Percentiles rank a stretch among this genome's conserved stretches.
These are phyloP conservation scores for Drosophila teissieri DNA, from an alignment of 1,140 invertebrate genomes.

Conservation along the genomic window DNA sequence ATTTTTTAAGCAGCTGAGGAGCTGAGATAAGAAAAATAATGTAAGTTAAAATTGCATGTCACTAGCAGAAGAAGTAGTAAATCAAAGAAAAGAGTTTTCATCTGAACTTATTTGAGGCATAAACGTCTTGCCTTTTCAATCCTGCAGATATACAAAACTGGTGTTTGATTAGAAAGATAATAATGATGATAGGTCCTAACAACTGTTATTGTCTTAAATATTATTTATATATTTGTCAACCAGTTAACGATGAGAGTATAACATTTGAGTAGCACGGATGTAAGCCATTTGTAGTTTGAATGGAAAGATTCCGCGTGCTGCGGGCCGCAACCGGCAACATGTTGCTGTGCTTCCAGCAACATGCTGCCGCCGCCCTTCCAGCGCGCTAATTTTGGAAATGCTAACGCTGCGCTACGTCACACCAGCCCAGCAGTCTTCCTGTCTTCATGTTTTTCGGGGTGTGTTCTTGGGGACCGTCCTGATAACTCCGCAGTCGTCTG, in stretches of 20 bases:
- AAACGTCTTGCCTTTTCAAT: too few species aligned
- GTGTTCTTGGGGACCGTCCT: slow-evolving; percentile 43
- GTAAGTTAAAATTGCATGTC: background rate
- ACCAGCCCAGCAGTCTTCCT: background rate
- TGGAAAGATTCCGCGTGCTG: background rate
- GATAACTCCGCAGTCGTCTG: slow-evolving; percentile 62
- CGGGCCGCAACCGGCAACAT: slow-evolving; percentile 20
- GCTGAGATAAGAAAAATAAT: background rate
- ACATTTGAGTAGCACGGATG: too few species aligned
- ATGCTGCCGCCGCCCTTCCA: slow-evolving; percentile 57
- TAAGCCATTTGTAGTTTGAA: too few species aligned
- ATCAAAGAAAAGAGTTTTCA: too few species aligned
- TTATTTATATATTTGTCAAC: too few species aligned
- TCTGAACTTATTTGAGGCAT: too few species aligned
- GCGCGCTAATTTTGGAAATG: slow-evolving; percentile 68
- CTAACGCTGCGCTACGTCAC: slow-evolving; percentile 5
- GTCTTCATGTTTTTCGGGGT: slow-evolving; percentile 45
- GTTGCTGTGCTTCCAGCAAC: slow-evolving; percentile 25
- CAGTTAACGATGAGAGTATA: too few species aligned
- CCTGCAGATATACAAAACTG: too few species aligned
- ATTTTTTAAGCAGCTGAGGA: too few species aligned
- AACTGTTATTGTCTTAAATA: background rate
- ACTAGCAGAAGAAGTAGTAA: too few species aligned
- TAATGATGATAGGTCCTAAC: too few species aligned
- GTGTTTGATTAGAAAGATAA: too few species aligned